Evolutionary conservation across 2,888 invertebrate species (phyloP).

Genomic region (Miltochrista miniata): DNA sequence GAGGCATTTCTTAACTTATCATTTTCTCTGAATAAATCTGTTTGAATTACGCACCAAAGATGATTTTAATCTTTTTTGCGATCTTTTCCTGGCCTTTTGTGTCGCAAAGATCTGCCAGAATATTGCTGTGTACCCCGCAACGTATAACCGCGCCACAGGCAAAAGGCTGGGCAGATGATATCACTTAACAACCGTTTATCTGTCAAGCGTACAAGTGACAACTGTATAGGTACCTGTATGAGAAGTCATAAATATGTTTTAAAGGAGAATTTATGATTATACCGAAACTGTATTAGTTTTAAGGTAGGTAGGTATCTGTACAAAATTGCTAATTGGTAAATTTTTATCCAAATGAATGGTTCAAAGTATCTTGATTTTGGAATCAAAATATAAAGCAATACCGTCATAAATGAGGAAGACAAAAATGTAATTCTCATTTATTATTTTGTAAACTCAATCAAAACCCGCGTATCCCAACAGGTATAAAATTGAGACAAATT

Average conservation of each 20-base stretch:
- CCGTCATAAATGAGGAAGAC: too few species aligned
- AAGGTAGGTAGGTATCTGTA: too few species aligned
- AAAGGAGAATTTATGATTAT: too few species aligned
- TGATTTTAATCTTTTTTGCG: background rate
- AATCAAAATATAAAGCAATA: too few species aligned
- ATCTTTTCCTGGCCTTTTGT: background rate
- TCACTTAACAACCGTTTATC: conserved; percentile 30
- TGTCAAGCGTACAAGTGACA: conserved; percentile 27
- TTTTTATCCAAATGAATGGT: too few species aligned
- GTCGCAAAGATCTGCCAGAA: conserved; percentile 5
- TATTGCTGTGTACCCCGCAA: conserved; percentile 20
- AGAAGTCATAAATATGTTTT: conserved; percentile 12
- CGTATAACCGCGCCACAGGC: conserved; percentile 11
- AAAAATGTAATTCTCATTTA: too few species aligned
- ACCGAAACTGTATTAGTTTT: too few species aligned
- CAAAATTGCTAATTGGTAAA: too few species aligned
- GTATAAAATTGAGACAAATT: background rate
- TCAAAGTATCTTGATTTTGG: too few species aligned
- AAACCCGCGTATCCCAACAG: background rate
- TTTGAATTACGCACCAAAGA: background rate
- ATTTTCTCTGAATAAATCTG: too few species aligned
- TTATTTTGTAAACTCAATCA: too few species aligned
- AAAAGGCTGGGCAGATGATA: conserved; percentile 29
- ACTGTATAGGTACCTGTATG: background rate
- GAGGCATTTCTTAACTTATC: too few species aligned